These are phyloP conservation scores for Actenoides lindsayi DNA, from an alignment of 2,113 vertebrate genomes.

Conservation along the genomic window DNA sequence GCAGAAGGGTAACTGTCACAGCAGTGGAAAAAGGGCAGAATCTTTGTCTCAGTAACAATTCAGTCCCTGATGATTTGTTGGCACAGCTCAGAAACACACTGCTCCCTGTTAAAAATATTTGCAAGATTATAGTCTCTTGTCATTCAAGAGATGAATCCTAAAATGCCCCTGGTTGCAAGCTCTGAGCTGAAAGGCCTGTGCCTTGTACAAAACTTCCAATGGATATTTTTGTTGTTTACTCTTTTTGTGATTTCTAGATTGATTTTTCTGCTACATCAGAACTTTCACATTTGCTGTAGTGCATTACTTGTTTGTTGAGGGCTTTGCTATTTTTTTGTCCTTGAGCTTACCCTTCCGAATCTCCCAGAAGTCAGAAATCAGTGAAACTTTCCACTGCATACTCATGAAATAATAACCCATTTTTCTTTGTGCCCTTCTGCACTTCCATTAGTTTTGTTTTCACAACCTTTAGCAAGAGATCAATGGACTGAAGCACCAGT, in stretches of 20 bases:
- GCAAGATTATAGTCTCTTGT: neutral
- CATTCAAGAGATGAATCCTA: neutral
- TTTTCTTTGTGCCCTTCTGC: neutral
- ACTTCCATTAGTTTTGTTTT: neutral
- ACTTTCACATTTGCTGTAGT: neutral
- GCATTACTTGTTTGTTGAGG: neutral
- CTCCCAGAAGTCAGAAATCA: neutral
- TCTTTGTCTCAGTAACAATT: neutral
- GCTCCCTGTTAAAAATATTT: neutral
- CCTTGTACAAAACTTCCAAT: neutral
- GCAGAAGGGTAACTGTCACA: neutral
- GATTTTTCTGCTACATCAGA: neutral
- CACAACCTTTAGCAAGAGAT: neutral
- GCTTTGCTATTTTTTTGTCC: neutral
- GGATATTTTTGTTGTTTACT: neutral
- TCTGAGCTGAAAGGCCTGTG: neutral
- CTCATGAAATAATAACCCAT: neutral
- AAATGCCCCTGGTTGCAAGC: neutral
- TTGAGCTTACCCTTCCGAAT: neutral
- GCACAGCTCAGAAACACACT: neutral
- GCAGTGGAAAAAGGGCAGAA: neutral
- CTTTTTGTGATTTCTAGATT: neutral
- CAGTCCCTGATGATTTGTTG: neutral
- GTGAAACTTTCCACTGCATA: neutral
- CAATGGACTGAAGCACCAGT: neutral